A percentile compares a stretch with the other conserved stretches of the same genome.
Conservation (phyloP, 1,140 invertebrate species). For the Heterodera carotae region DNA sequence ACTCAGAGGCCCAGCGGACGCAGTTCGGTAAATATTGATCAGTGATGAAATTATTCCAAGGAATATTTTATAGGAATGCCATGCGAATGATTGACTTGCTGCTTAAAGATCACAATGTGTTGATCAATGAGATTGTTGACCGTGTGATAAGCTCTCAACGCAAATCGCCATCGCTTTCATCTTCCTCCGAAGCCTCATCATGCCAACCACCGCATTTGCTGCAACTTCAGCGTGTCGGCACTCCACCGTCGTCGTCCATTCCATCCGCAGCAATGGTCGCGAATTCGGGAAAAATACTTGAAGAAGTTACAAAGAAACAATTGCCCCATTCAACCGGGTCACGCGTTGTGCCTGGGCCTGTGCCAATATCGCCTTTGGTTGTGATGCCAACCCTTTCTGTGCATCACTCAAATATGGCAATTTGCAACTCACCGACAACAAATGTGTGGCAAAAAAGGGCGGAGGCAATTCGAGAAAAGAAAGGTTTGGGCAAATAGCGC, state of each 20-base stretch:
- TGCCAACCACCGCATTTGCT: slow-evolving; percentile 20
- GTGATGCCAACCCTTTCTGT: not conserved
- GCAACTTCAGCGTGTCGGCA: not conserved
- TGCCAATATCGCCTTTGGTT: slow-evolving; percentile 6
- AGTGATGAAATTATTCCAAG: not conserved
- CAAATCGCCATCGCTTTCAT: slow-evolving; percentile 10
- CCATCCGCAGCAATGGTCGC: not conserved
- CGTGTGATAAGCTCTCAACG: slow-evolving; percentile 30
- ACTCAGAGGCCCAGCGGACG: slow-evolving; percentile 53
- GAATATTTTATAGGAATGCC: slow-evolving; percentile 54
- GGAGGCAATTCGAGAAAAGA: slow-evolving; percentile 48
- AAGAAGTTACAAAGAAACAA: not conserved
- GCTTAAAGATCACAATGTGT: slow-evolving; percentile 50
- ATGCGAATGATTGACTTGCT: slow-evolving; percentile 58
- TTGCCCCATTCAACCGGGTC: not conserved
- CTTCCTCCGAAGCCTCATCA: slow-evolving; percentile 25
- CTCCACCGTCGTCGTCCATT: not conserved
- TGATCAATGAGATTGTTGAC: slow-evolving; percentile 54
- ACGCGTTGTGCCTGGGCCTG: not conserved
- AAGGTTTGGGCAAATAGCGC: slow-evolving; percentile 26
- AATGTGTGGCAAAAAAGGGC: slow-evolving; percentile 61
- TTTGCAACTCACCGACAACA: slow-evolving; percentile 26
- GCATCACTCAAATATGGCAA: not conserved
- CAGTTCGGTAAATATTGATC: slow-evolving; percentile 52
- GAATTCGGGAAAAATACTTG: slow-evolving; percentile 15